Evolutionary conservation across 2,797 vertebrate genomes (phyloP).

Genomic region (Potorous gilbertii): DNA sequence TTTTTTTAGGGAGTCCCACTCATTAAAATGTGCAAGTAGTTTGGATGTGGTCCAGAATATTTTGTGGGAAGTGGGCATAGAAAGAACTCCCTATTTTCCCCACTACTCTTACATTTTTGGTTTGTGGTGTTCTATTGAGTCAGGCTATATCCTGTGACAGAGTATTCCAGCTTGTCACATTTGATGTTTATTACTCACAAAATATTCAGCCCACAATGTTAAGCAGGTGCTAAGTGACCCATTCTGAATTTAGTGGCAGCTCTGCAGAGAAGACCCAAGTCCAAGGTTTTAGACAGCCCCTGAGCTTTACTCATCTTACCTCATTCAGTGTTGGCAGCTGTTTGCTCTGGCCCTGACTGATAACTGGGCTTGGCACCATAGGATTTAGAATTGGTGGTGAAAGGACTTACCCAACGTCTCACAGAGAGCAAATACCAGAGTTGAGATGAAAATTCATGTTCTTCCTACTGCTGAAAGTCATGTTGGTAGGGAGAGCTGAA

Average conservation of each 20-base stretch:
- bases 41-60: background rate
- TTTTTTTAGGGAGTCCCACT: background rate
- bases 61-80: background rate
- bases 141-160: background rate
- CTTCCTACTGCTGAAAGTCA: background rate
- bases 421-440: background rate
- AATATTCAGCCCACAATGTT: background rate
- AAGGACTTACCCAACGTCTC: background rate
- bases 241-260: conserved; percentile 22
- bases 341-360: background rate
- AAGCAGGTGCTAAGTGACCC: background rate
- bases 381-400: background rate
- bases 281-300: background rate
- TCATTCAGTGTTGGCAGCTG: too few relatives aligned
- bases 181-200: conserved; percentile 19
- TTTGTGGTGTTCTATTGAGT: conserved; percentile 15
- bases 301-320: background rate
- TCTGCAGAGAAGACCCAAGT: background rate
- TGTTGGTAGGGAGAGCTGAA: background rate
- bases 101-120: background rate
- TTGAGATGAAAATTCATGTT: background rate
- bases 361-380: background rate
- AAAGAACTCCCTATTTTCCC: background rate
- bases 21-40: conserved; percentile 26
- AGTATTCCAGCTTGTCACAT: conserved; percentile 16